A percentile compares a stretch with the other conserved stretches of the same genome.
phyloP scores from a whole-genome alignment of 2,797 vertebrate species.

The Phalloptychus januarius region DNA sequence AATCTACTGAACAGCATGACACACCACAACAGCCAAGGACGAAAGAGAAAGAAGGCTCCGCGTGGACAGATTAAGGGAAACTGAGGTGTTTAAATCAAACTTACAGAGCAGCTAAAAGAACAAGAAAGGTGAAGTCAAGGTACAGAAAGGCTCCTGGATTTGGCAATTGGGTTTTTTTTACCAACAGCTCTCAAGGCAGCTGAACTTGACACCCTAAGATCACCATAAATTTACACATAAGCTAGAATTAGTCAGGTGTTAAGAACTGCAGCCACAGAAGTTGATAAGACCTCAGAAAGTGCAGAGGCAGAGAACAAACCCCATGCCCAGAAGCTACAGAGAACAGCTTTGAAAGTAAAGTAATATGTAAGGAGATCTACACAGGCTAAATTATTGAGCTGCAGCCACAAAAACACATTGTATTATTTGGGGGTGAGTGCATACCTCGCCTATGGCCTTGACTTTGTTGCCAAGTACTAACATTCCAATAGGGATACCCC shows the following conservation, averaged over 20 bases:
- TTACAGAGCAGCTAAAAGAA: constrained; percentile 56
- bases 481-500: constrained; percentile 99
- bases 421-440: constrained; percentile 79
- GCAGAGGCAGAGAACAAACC: constrained; percentile 71
- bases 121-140: constrained; percentile 58
- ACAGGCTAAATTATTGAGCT: constrained; percentile 76
- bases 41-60: constrained; percentile 54
- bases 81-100: constrained; percentile 45
- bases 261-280: constrained; percentile 72
- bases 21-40: constrained; percentile 91
- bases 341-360: constrained; percentile 59
- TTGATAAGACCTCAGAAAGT: constrained; percentile 51
- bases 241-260: constrained; percentile 59
- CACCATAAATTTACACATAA: constrained; percentile 53
- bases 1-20: constrained; percentile 95
- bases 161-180: constrained; percentile 39
- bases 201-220: constrained; percentile 55
- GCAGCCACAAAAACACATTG: constrained; percentile 88
- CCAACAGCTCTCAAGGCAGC: constrained; percentile 36
- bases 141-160: constrained; percentile 69
- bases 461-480: constrained; percentile 99
- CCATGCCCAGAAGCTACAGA: constrained; percentile 66
- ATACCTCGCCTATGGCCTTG: constrained; percentile 99
- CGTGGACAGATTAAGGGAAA: constrained; percentile 47
- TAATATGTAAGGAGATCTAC: constrained; percentile 61